A percentile compares a stretch with the other conserved stretches of the same genome.
phyloP scores from a whole-genome alignment of 1,140 invertebrate species.

The Nomia melanderi region DNA sequence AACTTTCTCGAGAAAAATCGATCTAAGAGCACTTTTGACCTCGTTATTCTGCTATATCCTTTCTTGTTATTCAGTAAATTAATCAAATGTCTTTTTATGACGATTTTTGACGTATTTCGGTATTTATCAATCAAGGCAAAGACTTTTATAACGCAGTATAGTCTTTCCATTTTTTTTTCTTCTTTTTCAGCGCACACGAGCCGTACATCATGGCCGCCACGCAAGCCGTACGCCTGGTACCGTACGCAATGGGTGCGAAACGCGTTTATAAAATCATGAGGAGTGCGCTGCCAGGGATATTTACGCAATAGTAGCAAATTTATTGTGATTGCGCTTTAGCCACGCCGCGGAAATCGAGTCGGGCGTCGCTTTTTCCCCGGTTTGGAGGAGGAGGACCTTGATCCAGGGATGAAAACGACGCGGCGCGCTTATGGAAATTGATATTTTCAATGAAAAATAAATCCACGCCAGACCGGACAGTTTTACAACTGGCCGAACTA shows the following conservation, averaged over 20 bases:
- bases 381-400: neutral
- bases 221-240: neutral
- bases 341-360: slow-evolving; percentile 34
- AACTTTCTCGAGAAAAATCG: too few species aligned
- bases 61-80: too few species aligned
- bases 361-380: slow-evolving; percentile 18
- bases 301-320: slow-evolving; percentile 62
- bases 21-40: too few species aligned
- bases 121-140: too few species aligned
- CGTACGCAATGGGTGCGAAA: neutral
- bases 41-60: too few species aligned
- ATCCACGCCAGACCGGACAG: slow-evolving; percentile 11
- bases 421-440: slow-evolving; percentile 47
- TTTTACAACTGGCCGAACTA: neutral
- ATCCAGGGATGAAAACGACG: slow-evolving; percentile 41
- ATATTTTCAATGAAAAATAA: slow-evolving; percentile 58
- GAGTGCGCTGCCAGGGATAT: slow-evolving; percentile 52
- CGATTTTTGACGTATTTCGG: too few species aligned
- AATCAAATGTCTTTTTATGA: too few species aligned
- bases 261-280: slow-evolving; percentile 68
- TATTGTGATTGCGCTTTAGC: slow-evolving; percentile 63
- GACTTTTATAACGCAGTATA: neutral
- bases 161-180: neutral
- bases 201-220: slow-evolving; percentile 30
- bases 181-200: neutral